Conservation (phyloP, 2,797 vertebrate genomes). For the Pseudopleuronectes americanus region DNA sequence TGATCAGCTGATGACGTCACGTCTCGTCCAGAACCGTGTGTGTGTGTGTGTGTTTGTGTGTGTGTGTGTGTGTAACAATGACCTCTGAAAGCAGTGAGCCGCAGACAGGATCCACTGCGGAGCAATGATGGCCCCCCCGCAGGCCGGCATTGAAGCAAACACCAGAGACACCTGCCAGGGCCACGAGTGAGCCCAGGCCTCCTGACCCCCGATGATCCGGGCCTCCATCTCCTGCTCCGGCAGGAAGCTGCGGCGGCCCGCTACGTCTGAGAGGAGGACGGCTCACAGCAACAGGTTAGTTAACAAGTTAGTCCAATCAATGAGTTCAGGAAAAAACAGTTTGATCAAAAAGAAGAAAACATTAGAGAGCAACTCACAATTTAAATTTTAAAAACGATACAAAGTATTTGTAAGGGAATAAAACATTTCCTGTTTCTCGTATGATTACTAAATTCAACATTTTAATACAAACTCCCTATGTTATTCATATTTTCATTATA, state of each 20-base stretch:
- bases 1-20: not conserved
- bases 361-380: not conserved
- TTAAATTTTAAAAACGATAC: no score
- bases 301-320: not conserved
- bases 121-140: constrained; percentile 76
- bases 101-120: constrained; percentile 76
- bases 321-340: no score
- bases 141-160: constrained; percentile 57
- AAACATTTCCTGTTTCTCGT: no score
- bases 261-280: constrained; percentile 49
- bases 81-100: constrained; percentile 76
- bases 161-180: constrained; percentile 79
- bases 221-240: constrained; percentile 41
- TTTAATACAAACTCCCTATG: no score
- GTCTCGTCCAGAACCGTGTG: no score
- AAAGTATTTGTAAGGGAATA: no score
- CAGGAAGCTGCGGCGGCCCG: constrained; percentile 70
- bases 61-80: no score
- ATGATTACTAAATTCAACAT: no score
- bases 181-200: constrained; percentile 80
- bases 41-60: no score
- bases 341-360: no score
- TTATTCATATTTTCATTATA: no score
- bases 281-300: not conserved
- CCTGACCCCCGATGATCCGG: constrained; percentile 78